A percentile compares a stretch with the other conserved stretches of the same genome.
Conservation (phyloP, 2,888 invertebrate species). For the Cosmia pyralina region DNA sequence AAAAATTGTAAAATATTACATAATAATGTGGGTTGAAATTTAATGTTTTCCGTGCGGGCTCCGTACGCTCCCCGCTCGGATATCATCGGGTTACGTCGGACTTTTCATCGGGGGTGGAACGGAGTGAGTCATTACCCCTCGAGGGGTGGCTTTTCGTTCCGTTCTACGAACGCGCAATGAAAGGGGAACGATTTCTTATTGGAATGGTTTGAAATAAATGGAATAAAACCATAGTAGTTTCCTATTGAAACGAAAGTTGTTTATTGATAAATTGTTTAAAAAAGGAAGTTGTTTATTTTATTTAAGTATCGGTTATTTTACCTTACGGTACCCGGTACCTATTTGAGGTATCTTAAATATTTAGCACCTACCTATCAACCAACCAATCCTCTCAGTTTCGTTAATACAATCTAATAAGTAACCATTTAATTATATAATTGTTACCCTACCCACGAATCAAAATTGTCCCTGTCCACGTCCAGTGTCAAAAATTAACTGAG, state of each 20-base stretch:
- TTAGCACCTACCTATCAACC: not conserved
- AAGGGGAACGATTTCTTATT: constrained; percentile 24
- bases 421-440: not conserved
- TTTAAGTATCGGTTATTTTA: not conserved
- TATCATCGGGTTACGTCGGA: constrained; percentile 76
- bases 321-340: not conserved
- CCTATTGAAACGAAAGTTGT: no score
- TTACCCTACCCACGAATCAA: not conserved
- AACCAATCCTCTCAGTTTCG: not conserved
- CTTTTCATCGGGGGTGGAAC: constrained; percentile 75
- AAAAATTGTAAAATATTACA: constrained; percentile 81
- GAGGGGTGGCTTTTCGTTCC: constrained; percentile 85
- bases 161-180: constrained; percentile 69
- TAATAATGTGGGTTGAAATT: constrained; percentile 80
- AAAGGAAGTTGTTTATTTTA: not conserved
- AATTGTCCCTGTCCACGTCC: no score
- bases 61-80: constrained; percentile 76
- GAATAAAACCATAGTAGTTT: not conserved
- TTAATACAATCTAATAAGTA: no score
- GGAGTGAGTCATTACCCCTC: constrained; percentile 84
- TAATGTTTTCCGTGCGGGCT: constrained; percentile 81
- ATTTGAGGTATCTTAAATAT: not conserved
- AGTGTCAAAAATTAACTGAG: not conserved
- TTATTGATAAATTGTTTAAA: no score
- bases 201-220: constrained; percentile 6